phyloP scores from a whole-genome alignment of 2,113 vertebrate genomes.

The Eulemur macaco region DNA sequence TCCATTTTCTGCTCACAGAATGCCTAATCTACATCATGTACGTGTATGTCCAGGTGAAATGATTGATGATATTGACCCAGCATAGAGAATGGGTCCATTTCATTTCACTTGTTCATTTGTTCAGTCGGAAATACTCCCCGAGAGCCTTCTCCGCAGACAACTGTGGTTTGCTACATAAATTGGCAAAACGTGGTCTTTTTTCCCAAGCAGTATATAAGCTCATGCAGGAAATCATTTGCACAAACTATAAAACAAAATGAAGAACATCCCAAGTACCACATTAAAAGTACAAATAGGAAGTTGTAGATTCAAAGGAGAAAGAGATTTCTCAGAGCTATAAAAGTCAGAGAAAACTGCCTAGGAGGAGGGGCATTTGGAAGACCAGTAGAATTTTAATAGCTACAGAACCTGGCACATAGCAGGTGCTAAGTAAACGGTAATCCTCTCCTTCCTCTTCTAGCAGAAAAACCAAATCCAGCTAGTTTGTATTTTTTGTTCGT shows the following conservation, averaged over 20 bases:
- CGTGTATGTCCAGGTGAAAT: neutral
- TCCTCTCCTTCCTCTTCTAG: neutral
- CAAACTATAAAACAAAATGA: slow-evolving; percentile 11
- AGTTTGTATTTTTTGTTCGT: neutral
- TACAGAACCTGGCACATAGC: neutral
- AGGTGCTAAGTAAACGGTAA: neutral
- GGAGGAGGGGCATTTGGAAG: neutral
- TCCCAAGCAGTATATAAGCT: neutral
- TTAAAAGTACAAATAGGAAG: slow-evolving; percentile 29
- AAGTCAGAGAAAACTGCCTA: neutral
- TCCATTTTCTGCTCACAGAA: neutral
- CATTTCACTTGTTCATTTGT: neutral
- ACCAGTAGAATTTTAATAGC: neutral
- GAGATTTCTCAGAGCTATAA: neutral
- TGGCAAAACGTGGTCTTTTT: neutral
- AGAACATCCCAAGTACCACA: neutral
- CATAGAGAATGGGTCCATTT: neutral
- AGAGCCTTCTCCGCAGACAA: neutral
- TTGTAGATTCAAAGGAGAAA: neutral
- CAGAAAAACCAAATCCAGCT: neutral
- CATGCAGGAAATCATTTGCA: neutral
- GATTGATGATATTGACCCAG: neutral
- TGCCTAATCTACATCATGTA: neutral
- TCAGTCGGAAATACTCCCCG: neutral
- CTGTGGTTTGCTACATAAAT: neutral